These are phyloP conservation scores for Drosophila prosaltans DNA, from an alignment of 1,140 invertebrate species.

Conservation along the genomic window DNA sequence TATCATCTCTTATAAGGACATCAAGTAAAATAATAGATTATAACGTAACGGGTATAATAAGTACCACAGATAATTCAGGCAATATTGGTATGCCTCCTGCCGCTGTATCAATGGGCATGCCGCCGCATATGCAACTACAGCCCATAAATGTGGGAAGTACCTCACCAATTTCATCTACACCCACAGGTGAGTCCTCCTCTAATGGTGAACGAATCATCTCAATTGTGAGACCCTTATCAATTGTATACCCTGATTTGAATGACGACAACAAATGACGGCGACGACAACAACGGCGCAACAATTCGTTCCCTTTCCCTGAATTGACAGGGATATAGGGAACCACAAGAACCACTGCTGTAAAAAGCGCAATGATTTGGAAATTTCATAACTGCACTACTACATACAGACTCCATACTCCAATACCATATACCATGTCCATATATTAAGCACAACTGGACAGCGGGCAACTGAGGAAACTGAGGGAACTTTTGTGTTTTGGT, in stretches of 20 bases:
- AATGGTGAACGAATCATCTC: neutral
- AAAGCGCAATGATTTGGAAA: constrained; percentile 82
- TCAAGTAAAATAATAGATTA: constrained; percentile 9
- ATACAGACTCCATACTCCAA: constrained; percentile 23
- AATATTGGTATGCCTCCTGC: constrained; percentile 50
- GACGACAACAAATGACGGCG: neutral
- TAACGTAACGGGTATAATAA: neutral
- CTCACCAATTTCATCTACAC: constrained; percentile 52
- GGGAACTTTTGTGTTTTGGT: constrained; percentile 60
- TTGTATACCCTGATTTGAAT: neutral
- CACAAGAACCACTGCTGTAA: constrained; percentile 24
- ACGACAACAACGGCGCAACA: constrained; percentile 5
- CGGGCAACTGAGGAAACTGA: constrained; percentile 38
- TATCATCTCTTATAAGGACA: constrained; percentile 24
- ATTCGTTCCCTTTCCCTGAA: constrained; percentile 52
- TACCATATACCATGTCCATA: neutral
- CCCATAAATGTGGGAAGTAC: constrained; percentile 7
- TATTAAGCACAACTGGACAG: constrained; percentile 40
- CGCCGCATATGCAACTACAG: constrained; percentile 54
- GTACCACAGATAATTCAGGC: neutral
- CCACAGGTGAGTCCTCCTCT: constrained; percentile 54
- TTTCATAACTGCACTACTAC: constrained; percentile 69
- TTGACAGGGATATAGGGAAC: constrained; percentile 61
- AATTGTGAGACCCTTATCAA: neutral
- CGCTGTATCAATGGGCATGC: constrained; percentile 46